Evolutionary conservation across 1,140 invertebrate species (phyloP), one percentile per base, ranked within the genome.

Genomic region (Paraescarpia echinospica): DNA sequence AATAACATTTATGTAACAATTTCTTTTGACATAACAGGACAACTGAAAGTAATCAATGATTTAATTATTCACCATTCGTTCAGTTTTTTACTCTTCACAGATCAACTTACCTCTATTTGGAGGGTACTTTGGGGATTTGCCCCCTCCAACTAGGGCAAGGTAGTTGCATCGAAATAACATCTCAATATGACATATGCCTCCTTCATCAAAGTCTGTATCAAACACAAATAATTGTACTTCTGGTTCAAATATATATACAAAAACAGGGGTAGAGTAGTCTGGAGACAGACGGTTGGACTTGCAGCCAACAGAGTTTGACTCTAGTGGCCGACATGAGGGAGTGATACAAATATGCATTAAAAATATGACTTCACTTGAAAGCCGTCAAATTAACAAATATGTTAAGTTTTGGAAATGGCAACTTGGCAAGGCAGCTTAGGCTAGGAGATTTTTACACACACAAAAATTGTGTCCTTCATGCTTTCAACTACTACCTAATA

Each of bases 111-210:
- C 97, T 97, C 98, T 98, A 95, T 99, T 99, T 90, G 98, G 97
- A 34, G 99, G 98, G 97, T 99, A 99, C 94, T 98, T 97, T 8
- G 99, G 98, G 92, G 98, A 97, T 93, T 97, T 97, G 91, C 99
- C 99, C 93, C 98, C 99, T 90, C 99, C 99, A 92, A 99, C 98
- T 89, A 99, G 96, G 27, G 99, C 99, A 95, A 99, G 97, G 96
- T 99, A 99, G 96, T 99, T 99, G 96, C 99, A 99, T 92, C 98
- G 97, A 96, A 99, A 99, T 18, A 99, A 96, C 99, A 99, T 99
- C 96, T 99, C 99, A 22, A 99, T 98, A 96, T 98, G 98, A 93
- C 98, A 97, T 90, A 99, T 97, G 12, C 98, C 98, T 92, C 98
- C 99, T 96, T 96, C 96, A 93, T 94, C 93, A 94, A 96, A 96